Base-by-base conservation (phyloP, 2,888 invertebrate genomes). In the Tupiocoris notatus region DNA sequence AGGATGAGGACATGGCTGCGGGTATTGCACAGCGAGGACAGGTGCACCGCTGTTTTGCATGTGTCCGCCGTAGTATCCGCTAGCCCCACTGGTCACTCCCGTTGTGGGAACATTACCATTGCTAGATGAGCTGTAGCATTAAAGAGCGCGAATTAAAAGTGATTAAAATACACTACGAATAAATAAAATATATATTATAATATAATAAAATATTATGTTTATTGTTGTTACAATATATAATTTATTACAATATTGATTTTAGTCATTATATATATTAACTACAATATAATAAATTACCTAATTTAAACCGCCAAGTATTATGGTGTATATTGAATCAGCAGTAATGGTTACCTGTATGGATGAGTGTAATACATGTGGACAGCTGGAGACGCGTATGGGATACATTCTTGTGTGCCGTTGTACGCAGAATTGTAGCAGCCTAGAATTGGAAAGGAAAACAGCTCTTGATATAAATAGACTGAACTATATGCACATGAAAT, bases 351-450 rank as follows among this genome's bases (percentile, higher is more conserved):
- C 79, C 76, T 77, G 75, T 77, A 79, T 6, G 78, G 63, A 23
- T 74, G 77, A 20, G 77, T 79, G 61, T 79, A 79, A 23, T 79
- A 79, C 79, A 79, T 79, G 24, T 77, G 79, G 56, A 79, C 76
- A 39, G 79, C 67, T 2, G 70, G 70, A n/a, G 73, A 73, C n/a
- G 79, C 67, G 58, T 79, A 79, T 9, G 79, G 76, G 22, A 79
- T 68, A 63, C 77, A 76, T 25, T 79, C 79, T 67, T 77, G 74
- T 16, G 57, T 17, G 17, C 57, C 56, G 23, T 56, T 63, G 63
- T 76, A 76, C n/a, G 68, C 17, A 62, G 74, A 66, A 25, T 62
- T 62, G 39, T 78, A 78, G 65, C 78, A 78, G 24, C 77, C 78
- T 77, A n/a, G 0, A 57, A 59, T 7, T 39, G 12, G 12, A 39